phyloP scores from a whole-genome alignment of 2,888 invertebrate genomes.

The Cordilura impudica region DNA sequence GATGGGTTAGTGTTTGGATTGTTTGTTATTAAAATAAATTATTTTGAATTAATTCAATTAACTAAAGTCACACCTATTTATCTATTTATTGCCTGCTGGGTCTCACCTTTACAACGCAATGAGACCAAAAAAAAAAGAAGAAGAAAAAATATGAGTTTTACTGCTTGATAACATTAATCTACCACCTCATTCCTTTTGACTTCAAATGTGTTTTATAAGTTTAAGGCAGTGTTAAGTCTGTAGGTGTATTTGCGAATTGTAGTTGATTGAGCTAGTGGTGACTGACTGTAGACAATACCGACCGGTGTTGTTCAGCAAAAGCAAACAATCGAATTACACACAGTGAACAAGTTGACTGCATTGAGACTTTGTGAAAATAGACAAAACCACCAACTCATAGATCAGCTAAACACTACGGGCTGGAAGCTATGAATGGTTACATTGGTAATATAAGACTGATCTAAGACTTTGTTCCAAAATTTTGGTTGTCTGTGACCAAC shows the following conservation, averaged over 20 bases:
- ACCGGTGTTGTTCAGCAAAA: neutral
- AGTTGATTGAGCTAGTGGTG: neutral
- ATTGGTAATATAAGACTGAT: no score
- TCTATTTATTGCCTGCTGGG: conserved; percentile 39
- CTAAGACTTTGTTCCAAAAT: no score
- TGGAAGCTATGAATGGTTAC: no score
- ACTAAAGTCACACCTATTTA: conserved; percentile 49
- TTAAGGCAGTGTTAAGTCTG: neutral
- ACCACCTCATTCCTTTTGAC: no score
- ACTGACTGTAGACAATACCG: neutral
- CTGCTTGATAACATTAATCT: neutral
- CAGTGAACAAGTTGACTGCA: conserved; percentile 9
- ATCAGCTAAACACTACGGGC: neutral
- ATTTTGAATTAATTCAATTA: conserved; percentile 57
- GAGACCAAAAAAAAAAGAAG: no score
- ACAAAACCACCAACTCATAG: conserved; percentile 1
- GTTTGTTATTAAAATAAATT: conserved; percentile 42
- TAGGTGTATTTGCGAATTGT: neutral
- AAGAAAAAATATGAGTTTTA: neutral
- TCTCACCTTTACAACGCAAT: neutral
- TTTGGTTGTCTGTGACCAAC: no score
- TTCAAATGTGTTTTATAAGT: neutral
- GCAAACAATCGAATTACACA: neutral
- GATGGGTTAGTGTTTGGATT: neutral
- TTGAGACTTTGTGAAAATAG: conserved; percentile 33